These are phyloP conservation scores for Anolis carolinensis DNA, from an alignment of 2,113 vertebrate genomes.

Conservation along the genomic window DNA sequence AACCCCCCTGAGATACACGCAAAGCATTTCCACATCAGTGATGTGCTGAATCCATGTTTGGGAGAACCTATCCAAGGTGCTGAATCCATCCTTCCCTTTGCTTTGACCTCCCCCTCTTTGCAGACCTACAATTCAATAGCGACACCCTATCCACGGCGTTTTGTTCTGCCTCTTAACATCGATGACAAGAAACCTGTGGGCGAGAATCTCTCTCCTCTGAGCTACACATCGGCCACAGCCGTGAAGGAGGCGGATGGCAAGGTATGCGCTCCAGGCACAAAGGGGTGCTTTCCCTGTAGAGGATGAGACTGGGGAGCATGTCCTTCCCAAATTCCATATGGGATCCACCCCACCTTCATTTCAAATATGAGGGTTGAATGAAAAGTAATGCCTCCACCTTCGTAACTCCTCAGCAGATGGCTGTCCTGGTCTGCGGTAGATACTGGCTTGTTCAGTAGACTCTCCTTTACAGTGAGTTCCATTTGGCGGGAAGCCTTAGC, in stretches of 20 bases:
- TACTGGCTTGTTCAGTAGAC: no score
- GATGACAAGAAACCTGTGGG: conserved; percentile 69
- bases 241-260: conserved; percentile 79
- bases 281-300: no score
- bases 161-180: conserved; percentile 87
- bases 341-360: no score
- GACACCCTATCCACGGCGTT: conserved; percentile 82
- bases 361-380: no score
- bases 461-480: no score
- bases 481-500: no score
- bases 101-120: background rate
- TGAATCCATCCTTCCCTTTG: background rate
- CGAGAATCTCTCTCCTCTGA: conserved; percentile 82
- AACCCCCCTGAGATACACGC: background rate
- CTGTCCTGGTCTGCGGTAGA: no score
- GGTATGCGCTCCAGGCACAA: conserved; percentile 64
- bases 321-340: no score
- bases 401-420: no score
- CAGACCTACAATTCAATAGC: conserved; percentile 80
- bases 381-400: no score
- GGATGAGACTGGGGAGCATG: no score
- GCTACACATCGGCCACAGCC: conserved; percentile 80
- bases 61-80: background rate
- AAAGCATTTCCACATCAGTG: no score
- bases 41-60: background rate